Evolutionary conservation across 2,797 vertebrate species (phyloP), one percentile per base, ranked within the genome.

Genomic region (Argyrosomus regius): DNA sequence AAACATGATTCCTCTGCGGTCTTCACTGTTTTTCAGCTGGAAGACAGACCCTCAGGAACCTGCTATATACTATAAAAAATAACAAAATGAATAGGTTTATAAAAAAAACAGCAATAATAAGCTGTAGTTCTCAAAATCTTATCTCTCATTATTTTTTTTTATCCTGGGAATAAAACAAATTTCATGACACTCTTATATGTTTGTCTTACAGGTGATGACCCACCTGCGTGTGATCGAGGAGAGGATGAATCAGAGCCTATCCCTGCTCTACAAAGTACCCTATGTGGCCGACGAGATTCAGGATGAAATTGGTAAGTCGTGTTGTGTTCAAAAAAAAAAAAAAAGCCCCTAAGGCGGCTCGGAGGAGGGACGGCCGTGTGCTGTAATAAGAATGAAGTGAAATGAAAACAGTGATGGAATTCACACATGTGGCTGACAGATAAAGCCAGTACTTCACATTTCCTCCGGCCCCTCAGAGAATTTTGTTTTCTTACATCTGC

Each of bases 151-250:
- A 5, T 1, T 28, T 28, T 28, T 7, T 35, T 35, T 35, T 7
- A 35, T 64, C 49, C 48, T n/a, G 24, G 14, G 7, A 75, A 26
- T 35, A 58, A 61, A 53, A 24, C 28, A 9, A 0, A 14, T 56
- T 31, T 26, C 5, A 17, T 45, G 3, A 70, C 26, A 0, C 8
- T 22, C 3, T 60, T 80, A 20, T 35, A 22, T 58, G 85, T 75
- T 85, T 28, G 61, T 62, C 0, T 17, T 24, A 7, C 35, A 99
- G 98, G 98, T 99, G 91, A 97, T 98, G 97, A 99, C 98, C 28
- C 98, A 99, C 92, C 96, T 99, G 82, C 97, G 95, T 45, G 98
- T 99, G 92, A 99, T 99, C 0, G 98, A 99, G 87, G 98, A 99
- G 92, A 91, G 98, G 83, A 97, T 99, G 97, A 99, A 99, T 93